Conservation (phyloP, 2,113 vertebrate genomes). For the Coryphaenoides rupestris region DNA sequence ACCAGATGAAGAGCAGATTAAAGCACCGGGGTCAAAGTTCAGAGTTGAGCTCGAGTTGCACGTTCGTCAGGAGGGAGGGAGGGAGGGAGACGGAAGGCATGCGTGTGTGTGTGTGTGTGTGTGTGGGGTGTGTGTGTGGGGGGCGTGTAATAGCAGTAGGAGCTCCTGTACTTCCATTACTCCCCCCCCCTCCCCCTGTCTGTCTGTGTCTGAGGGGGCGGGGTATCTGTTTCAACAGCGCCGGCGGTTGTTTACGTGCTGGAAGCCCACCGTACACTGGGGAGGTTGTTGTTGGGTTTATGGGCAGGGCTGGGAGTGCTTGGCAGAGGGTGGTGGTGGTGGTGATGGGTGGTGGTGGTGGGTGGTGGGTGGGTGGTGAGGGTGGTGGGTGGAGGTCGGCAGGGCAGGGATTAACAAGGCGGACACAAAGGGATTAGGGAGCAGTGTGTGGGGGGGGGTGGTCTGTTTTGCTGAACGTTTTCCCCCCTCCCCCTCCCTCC, state of each 20-base stretch:
- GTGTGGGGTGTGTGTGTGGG: background rate
- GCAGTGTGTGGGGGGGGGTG: conserved; percentile 66
- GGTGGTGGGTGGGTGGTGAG: background rate
- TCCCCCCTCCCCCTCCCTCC: conserved; percentile 24
- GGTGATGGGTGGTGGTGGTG: background rate
- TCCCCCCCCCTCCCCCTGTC: conserved; percentile 20
- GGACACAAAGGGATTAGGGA: conserved; percentile 73
- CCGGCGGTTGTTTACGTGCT: conserved; percentile 51
- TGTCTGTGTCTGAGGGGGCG: too few species aligned
- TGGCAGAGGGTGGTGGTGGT: background rate
- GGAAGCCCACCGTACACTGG: conserved; percentile 23
- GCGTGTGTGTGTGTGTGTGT: background rate
- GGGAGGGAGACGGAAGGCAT: background rate
- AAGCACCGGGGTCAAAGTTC: conserved; percentile 24
- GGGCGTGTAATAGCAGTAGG: conserved; percentile 1
- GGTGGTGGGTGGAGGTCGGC: background rate
- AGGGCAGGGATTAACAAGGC: conserved; percentile 40
- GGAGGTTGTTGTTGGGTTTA: background rate
- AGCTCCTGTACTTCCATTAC: conserved; percentile 1
- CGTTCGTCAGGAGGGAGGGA: conserved; percentile 16
- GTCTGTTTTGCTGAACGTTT: conserved; percentile 71
- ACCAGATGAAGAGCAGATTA: conserved; percentile 26
- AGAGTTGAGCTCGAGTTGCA: conserved; percentile 52
- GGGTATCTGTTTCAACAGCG: conserved; percentile 31
- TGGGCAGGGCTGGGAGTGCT: conserved; percentile 17